Evolutionary conservation across 2,113 vertebrate genomes (phyloP).

Genomic region (Chloropsis hardwickii): DNA sequence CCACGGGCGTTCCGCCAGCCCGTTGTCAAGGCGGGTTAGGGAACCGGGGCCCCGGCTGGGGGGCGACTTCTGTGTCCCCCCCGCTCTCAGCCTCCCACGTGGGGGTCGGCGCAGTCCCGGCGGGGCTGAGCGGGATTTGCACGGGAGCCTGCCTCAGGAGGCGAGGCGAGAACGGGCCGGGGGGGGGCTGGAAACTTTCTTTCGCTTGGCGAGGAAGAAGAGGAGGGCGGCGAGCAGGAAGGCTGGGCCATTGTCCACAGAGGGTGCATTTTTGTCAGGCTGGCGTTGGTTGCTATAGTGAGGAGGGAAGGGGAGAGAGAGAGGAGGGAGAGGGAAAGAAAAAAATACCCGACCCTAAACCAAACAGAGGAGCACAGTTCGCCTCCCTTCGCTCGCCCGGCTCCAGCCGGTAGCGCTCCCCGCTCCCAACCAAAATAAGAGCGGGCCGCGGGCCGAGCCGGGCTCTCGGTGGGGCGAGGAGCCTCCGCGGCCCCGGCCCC

Average conservation of each 20-base stretch:
- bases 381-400: constrained; percentile 61
- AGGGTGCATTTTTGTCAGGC: constrained; percentile 91
- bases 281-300: constrained; percentile 93
- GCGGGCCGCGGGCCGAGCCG: background rate
- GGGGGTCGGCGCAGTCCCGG: background rate
- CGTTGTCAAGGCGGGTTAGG: background rate
- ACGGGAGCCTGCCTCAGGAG: background rate
- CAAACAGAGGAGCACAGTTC: constrained; percentile 86
- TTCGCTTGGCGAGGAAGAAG: constrained; percentile 56
- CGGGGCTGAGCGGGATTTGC: background rate
- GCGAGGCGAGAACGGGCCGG: background rate
- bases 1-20: background rate
- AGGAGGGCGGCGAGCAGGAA: constrained; percentile 68
- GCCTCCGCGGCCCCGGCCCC: background rate
- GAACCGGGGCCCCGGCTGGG: background rate
- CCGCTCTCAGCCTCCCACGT: background rate
- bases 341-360: constrained; percentile 43
- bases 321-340: background rate
- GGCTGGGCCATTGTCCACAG: constrained; percentile 90
- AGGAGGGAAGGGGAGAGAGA: constrained; percentile 78
- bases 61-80: background rate
- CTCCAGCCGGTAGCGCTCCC: constrained; percentile 37
- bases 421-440: constrained; percentile 76
- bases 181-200: constrained; percentile 26
- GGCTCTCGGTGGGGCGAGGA: background rate